Evolutionary conservation across 2,888 invertebrate genomes (phyloP).

Genomic region (Eurois occulta): DNA sequence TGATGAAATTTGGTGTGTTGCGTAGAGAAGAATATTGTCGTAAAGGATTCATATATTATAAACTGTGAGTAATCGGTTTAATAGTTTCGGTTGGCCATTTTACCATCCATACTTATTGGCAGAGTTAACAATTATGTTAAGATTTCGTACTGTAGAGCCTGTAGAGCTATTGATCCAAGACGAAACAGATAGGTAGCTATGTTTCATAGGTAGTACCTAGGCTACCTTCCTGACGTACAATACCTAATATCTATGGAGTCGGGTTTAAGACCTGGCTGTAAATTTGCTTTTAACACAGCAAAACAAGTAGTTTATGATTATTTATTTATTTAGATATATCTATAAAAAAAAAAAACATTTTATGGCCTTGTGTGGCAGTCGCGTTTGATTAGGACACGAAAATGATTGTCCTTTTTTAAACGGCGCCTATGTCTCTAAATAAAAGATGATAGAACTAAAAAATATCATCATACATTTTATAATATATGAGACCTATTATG

Average conservation of each 20-base stretch:
- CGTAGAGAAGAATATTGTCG: constrained; percentile 61
- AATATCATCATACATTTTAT: constrained; percentile 20
- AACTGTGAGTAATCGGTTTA: constrained; percentile 62
- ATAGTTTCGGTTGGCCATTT: constrained; percentile 58
- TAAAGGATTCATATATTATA: constrained; percentile 63
- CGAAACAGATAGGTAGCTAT: constrained; percentile 15
- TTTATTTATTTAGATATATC: not conserved
- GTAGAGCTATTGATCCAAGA: constrained; percentile 36
- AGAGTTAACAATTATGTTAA: constrained; percentile 19
- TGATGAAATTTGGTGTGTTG: constrained; percentile 71
- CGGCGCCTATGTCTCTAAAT: not conserved
- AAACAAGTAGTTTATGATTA: constrained; percentile 3
- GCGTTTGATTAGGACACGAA: not conserved
- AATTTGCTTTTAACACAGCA: constrained; percentile 6
- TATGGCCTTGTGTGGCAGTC: not conserved
- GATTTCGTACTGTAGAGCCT: constrained; percentile 10
- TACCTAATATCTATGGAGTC: not conserved
- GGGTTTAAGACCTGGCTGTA: not conserved
- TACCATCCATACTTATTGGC: constrained; percentile 26
- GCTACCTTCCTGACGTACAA: constrained; percentile 8
- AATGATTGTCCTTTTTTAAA: not conserved
- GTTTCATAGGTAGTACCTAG: constrained; percentile 18
- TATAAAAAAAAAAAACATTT: not conserved
- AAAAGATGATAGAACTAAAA: not conserved
- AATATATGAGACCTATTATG: constrained; percentile 48